Evolutionary conservation across 2,113 vertebrate genomes (phyloP).

Genomic region (Zonotrichia leucophrys): DNA sequence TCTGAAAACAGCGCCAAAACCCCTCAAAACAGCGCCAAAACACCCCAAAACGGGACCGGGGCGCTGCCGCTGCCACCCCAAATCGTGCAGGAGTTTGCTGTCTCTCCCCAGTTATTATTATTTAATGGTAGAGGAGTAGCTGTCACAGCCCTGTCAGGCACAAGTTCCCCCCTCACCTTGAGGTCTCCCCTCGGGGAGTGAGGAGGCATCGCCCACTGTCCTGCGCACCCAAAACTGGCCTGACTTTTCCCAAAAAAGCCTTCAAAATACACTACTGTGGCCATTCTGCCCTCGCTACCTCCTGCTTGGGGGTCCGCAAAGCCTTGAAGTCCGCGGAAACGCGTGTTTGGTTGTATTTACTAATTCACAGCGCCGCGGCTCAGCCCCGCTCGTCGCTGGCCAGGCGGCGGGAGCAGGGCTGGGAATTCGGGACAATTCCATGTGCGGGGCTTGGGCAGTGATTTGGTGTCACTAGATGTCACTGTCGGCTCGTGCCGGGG

Average conservation of each 20-base stretch:
- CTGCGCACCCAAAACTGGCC: not conserved
- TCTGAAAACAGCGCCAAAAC: not conserved
- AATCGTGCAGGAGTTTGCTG: not conserved
- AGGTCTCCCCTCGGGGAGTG: not conserved
- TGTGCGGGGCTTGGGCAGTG: accelerated
- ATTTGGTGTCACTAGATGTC: constrained; percentile 25
- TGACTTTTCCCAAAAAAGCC: accelerated
- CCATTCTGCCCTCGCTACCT: accelerated
- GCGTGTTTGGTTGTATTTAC: not conserved
- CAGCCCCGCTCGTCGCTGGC: not conserved
- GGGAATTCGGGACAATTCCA: accelerated
- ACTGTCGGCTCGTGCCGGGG: not conserved
- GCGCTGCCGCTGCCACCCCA: accelerated
- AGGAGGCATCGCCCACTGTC: not conserved
- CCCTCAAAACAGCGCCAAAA: not conserved
- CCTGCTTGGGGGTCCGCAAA: not conserved
- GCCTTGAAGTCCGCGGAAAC: accelerated
- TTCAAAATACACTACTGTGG: accelerated
- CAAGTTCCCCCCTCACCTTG: not conserved
- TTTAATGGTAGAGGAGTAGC: not conserved
- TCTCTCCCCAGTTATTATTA: not conserved
- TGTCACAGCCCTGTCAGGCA: not conserved
- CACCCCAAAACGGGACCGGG: not conserved
- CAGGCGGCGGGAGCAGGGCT: accelerated
- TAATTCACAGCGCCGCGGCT: accelerated